Percentiles rank a stretch among this genome's conserved stretches.
These are phyloP conservation scores for Microtus montanus DNA, from an alignment of 2,113 vertebrate genomes.

Conservation along the genomic window DNA sequence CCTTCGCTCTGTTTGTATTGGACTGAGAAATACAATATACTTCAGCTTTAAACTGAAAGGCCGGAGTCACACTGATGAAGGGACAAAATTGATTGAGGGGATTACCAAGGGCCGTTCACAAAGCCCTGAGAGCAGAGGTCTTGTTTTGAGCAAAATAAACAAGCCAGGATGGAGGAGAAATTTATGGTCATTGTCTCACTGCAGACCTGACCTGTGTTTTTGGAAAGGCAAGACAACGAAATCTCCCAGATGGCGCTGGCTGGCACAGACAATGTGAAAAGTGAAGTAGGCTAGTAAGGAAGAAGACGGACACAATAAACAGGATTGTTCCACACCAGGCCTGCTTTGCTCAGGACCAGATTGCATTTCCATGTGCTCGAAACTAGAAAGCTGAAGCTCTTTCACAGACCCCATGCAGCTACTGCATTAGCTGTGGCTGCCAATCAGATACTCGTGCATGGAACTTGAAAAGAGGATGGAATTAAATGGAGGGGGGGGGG, in stretches of 20 bases:
- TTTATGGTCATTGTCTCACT: neutral
- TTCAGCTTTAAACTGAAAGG: conserved; percentile 34
- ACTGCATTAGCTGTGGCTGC: neutral
- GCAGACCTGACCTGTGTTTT: neutral
- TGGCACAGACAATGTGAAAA: neutral
- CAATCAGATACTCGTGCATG: neutral
- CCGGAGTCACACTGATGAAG: neutral
- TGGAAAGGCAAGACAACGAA: conserved; percentile 1
- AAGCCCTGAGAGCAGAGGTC: conserved; percentile 13
- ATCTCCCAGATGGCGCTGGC: neutral
- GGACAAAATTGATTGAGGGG: neutral
- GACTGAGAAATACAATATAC: neutral
- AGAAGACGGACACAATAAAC: neutral
- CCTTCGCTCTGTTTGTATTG: conserved; percentile 44
- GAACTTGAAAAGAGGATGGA: neutral
- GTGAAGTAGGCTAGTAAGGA: neutral
- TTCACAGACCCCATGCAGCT: neutral
- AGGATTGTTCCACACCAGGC: neutral
- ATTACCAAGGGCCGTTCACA: conserved; percentile 45
- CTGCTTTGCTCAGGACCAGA: neutral
- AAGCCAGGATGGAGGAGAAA: neutral
- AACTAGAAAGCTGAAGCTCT: neutral
- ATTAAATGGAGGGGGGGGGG: neutral
- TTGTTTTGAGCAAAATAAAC: conserved; percentile 17
- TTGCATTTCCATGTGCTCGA: neutral